Evolutionary conservation across 2,888 invertebrate genomes (phyloP), one percentile per base, ranked within the genome.

Genomic region (Endomychus coccineus): DNA sequence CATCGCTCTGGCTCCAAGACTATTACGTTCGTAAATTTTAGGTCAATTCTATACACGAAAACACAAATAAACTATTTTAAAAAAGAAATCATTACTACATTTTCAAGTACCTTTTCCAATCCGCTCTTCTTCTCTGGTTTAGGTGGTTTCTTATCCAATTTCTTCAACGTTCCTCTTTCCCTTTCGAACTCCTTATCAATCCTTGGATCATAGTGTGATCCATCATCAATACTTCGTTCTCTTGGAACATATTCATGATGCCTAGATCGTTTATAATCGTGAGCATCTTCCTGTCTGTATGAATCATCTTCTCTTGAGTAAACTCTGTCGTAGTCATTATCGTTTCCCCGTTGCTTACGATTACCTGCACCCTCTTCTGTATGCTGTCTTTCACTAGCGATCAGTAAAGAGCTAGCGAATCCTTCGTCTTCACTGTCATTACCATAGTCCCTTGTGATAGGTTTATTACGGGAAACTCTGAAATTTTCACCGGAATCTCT

Each of bases 311-410:
- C 52, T 16, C 53, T 47, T 3, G 50, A 48, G 29, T 50, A 43
- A 3, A 49, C 45, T 6, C 50, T 31, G 21, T 58, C 54, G 9
- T 51, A 55, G 28, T 57, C 56, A 39, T 56, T 57, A 15, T 59
- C 61, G 10, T 49, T 49, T 13, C 45, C 41, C 14, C 51, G 46
- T 22, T 45, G 43, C 29, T 44, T 49, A 15, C 58, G 51, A 27
- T 49, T 52, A 34, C 62, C 64, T 50, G 68, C 61, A 45, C 74
- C 78, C 36, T 77, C 73, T 52, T 83, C 83, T 16, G 82, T 80
- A 51, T 84, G 83, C 44, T 78, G 75, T 34, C 82, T 70, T 60
- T 85, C 85, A 55, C 77, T 82, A 42, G 78, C 80, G 41, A 85
- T 72, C 49, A 85, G 76, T 42, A 79, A 62, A 31, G 81, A 80